Evolutionary conservation across 37 sponge, comb jelly and placozoan species (phyloP).

Genomic region (Crambe crambe): DNA sequence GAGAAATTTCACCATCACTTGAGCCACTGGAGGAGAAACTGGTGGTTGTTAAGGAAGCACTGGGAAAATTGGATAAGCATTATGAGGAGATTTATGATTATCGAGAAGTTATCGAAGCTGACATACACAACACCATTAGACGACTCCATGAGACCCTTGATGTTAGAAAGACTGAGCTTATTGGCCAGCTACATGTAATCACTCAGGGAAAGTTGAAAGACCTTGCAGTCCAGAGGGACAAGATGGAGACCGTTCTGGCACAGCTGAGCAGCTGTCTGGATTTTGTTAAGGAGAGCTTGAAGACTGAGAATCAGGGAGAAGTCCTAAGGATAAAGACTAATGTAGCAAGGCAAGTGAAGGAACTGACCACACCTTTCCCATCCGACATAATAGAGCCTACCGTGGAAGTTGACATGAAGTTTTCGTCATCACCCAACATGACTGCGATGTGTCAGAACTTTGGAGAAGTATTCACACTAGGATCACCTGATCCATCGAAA

Average conservation of each 20-base stretch:
- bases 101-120: too few species aligned
- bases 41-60: conserved; percentile 9
- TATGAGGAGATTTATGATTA: too few species aligned
- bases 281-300: too few species aligned
- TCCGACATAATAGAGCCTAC: neutral
- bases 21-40: conserved; percentile 33
- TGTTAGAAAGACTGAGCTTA: too few species aligned
- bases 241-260: too few species aligned
- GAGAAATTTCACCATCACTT: conserved; percentile 11
- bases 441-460: neutral
- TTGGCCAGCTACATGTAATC: conserved; percentile 15
- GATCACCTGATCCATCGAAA: too few species aligned
- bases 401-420: neutral
- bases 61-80: too few species aligned
- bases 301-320: too few species aligned
- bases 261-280: too few species aligned
- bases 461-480: neutral
- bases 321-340: conserved; percentile 1
- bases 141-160: conserved; percentile 10
- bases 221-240: too few species aligned
- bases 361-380: neutral
- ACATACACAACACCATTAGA: neutral
- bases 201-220: too few species aligned
- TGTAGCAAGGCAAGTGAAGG: neutral
- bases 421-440: neutral